phyloP scores from a whole-genome alignment of 37 sponge, comb jelly and placozoan species.

The Petrosia ficiformis region DNA sequence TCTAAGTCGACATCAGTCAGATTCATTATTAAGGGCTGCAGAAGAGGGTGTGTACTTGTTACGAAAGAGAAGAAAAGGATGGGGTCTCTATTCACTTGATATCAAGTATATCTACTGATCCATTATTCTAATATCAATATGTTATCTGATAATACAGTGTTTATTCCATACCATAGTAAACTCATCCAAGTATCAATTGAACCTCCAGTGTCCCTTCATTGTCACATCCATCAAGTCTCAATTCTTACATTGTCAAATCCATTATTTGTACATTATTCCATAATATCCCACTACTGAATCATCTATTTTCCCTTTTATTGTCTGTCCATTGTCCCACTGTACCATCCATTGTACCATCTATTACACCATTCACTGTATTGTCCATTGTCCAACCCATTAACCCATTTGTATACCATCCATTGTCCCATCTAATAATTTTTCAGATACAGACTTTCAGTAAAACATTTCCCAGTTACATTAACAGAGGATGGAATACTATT shows the following conservation, averaged over 20 bases:
- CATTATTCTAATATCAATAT: not conserved
- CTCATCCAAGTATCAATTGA: not conserved
- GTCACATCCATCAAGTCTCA: too few relatives aligned
- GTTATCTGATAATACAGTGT: not conserved
- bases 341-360: too few relatives aligned
- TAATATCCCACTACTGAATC: not conserved
- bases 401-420: not conserved
- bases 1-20: slow-evolving; percentile 39
- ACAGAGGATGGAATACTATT: not conserved
- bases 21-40: slow-evolving; percentile 9
- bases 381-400: too few relatives aligned
- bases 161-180: not conserved
- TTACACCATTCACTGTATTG: too few relatives aligned
- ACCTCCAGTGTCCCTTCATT: not conserved
- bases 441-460: slow-evolving; percentile 31
- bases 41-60: slow-evolving; percentile 51
- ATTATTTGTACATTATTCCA: too few relatives aligned
- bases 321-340: too few relatives aligned
- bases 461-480: slow-evolving; percentile 32
- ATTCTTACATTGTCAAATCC: too few relatives aligned
- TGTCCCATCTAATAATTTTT: not conserved
- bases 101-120: slow-evolving; percentile 18
- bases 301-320: not conserved
- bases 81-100: slow-evolving; percentile 26
- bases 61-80: slow-evolving; percentile 4